Conservation (phyloP, 2,888 invertebrate species). For the Eupsilia transversa region DNA sequence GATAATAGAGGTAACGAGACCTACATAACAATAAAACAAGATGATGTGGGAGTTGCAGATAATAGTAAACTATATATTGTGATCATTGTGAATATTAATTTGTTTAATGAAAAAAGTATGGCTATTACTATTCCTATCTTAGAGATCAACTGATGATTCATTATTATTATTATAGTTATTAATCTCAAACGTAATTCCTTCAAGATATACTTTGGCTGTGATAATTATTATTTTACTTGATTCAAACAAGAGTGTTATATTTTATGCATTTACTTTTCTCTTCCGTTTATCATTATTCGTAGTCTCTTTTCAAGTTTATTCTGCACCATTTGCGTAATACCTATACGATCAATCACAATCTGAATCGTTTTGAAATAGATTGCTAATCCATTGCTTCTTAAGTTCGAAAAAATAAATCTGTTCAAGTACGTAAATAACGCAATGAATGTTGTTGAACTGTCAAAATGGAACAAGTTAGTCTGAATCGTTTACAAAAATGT, state of each 20-base stretch:
- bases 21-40: neutral
- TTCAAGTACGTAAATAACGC: too few species aligned
- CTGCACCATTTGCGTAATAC: neutral
- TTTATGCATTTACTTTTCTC: neutral
- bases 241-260: neutral
- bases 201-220: neutral
- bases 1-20: neutral
- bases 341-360: too few species aligned
- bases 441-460: too few species aligned
- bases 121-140: too few species aligned
- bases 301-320: neutral
- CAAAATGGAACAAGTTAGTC: too few species aligned
- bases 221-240: neutral
- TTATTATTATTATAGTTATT: too few species aligned
- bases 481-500: too few species aligned
- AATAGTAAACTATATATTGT: neutral
- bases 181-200: too few species aligned
- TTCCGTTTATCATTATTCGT: neutral
- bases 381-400: too few species aligned
- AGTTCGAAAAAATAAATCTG: too few species aligned
- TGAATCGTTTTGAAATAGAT: too few species aligned
- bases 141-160: neutral
- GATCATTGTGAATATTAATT: too few species aligned
- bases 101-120: neutral
- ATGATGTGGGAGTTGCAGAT: neutral